Percentiles rank a stretch among this genome's conserved stretches.
Evolutionary conservation across 2,888 invertebrate genomes (phyloP).

Genomic region (Smittia aterrima): DNA sequence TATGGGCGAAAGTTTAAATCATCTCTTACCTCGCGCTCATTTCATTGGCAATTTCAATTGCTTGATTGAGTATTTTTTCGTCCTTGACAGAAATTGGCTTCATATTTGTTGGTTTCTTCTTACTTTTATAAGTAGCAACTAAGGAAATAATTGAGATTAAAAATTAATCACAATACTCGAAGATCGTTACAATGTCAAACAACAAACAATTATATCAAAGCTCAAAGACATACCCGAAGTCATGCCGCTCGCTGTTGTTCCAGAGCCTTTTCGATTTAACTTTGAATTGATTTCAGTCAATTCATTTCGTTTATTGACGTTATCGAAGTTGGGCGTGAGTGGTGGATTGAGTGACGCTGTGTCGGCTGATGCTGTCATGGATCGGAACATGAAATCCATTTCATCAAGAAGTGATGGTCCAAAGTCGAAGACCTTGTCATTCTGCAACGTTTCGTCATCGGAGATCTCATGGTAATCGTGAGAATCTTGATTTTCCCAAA

Average conservation of each 20-base stretch:
- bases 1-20: constrained; percentile 41
- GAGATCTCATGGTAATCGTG: constrained; percentile 84
- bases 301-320: constrained; percentile 70
- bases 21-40: constrained; percentile 68
- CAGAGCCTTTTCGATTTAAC: constrained; percentile 47
- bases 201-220: neutral
- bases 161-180: constrained; percentile 15
- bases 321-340: constrained; percentile 54
- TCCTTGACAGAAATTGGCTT: constrained; percentile 94
- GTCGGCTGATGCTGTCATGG: constrained; percentile 52
- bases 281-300: constrained; percentile 62
- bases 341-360: constrained; percentile 44
- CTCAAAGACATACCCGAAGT: constrained; percentile 28
- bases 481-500: constrained; percentile 42
- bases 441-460: constrained; percentile 63
- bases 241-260: constrained; percentile 47
- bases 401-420: constrained; percentile 89
- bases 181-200: neutral
- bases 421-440: constrained; percentile 63
- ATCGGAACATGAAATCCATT: constrained; percentile 83
- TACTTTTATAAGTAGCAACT: constrained; percentile 44
- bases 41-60: constrained; percentile 91
- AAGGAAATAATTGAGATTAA: neutral
- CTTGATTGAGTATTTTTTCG: constrained; percentile 85
- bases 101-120: constrained; percentile 58